Evolutionary conservation across 2,113 vertebrate species (phyloP).

Genomic region (Phocoena phocoena): DNA sequence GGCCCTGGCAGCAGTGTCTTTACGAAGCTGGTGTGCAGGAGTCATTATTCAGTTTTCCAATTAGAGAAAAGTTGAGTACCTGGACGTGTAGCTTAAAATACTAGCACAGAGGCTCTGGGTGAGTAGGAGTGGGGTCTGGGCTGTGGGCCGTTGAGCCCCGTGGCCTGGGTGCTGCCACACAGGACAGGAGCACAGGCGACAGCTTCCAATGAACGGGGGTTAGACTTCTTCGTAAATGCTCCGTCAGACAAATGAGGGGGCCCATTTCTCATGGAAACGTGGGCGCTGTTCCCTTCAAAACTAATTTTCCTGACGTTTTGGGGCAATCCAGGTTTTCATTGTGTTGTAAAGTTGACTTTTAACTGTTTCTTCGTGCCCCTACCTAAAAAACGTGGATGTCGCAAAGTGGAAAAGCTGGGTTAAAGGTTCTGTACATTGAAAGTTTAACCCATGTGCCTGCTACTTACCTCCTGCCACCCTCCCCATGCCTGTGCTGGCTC

Average conservation of each 20-base stretch:
- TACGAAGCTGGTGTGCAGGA: neutral
- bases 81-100: neutral
- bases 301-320: neutral
- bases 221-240: neutral
- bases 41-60: neutral
- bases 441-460: neutral
- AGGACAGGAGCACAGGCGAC: neutral
- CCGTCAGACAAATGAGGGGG: fast-evolving
- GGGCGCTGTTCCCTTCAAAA: neutral
- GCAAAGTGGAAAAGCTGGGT: neutral
- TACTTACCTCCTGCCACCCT: neutral
- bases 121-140: neutral
- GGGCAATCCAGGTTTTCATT: neutral
- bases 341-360: neutral
- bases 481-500: no score
- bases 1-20: neutral
- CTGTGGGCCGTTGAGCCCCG: fast-evolving
- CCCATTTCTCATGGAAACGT: neutral
- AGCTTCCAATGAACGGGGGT: fast-evolving
- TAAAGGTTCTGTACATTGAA: neutral
- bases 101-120: neutral
- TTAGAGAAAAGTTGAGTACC: neutral
- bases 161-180: neutral
- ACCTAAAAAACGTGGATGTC: neutral
- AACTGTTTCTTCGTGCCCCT: neutral